Percentiles rank a stretch among this genome's conserved stretches.
Evolutionary conservation across 2,797 vertebrate species (phyloP).

Genomic region (Gadopsis bispinosus): DNA sequence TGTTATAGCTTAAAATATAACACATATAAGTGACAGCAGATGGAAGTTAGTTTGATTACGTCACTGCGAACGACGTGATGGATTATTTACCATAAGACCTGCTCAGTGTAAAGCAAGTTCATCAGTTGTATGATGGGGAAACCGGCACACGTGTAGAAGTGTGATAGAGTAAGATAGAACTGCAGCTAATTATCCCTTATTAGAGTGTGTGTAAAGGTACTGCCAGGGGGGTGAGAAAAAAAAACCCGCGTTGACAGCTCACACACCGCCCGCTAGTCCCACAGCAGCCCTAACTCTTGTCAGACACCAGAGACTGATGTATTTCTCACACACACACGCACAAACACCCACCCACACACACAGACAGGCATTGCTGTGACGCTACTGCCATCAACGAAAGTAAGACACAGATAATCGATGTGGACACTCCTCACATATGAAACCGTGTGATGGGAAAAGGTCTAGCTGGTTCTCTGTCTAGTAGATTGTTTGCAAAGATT

Average conservation of each 20-base stretch:
- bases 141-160: slow-evolving; percentile 42
- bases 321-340: slow-evolving; percentile 47
- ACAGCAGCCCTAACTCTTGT: slow-evolving; percentile 68
- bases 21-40: slow-evolving; percentile 11
- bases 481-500: too few species aligned
- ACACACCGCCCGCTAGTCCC: slow-evolving; percentile 74
- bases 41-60: slow-evolving; percentile 27
- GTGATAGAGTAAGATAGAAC: slow-evolving; percentile 73
- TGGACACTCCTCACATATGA: slow-evolving; percentile 10
- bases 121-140: slow-evolving; percentile 31
- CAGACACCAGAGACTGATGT: slow-evolving; percentile 73
- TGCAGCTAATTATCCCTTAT: slow-evolving; percentile 79
- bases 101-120: slow-evolving; percentile 37
- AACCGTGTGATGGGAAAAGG: slow-evolving; percentile 6
- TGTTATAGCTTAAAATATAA: neutral
- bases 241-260: slow-evolving; percentile 79
- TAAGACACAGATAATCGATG: slow-evolving; percentile 26
- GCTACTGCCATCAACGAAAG: slow-evolving; percentile 33
- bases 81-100: slow-evolving; percentile 33
- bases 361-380: slow-evolving; percentile 29
- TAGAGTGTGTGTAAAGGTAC: slow-evolving; percentile 75
- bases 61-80: slow-evolving; percentile 16
- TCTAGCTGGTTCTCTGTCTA: neutral
- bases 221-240: slow-evolving; percentile 60
- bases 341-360: slow-evolving; percentile 30